A percentile compares a stretch with the other conserved stretches of the same genome.
Conservation (phyloP, 2,888 invertebrate species). For the Mamestra brassicae region DNA sequence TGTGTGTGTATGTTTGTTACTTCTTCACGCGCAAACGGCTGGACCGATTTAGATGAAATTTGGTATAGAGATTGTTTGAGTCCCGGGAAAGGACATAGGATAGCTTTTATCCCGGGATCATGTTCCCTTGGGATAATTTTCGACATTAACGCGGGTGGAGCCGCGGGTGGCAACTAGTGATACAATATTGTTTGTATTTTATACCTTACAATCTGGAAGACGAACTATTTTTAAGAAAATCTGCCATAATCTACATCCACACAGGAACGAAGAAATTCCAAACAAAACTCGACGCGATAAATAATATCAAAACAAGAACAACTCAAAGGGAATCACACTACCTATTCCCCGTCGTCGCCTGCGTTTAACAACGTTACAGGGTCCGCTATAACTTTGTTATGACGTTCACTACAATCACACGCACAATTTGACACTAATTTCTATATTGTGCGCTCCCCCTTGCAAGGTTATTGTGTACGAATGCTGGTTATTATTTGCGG, state of each 20-base stretch:
- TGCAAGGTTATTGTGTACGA: conserved; percentile 52
- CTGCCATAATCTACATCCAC: neutral
- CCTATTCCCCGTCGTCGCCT: conserved; percentile 43
- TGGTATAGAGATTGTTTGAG: too few species aligned
- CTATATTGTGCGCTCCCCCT: conserved; percentile 61
- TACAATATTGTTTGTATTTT: too few species aligned
- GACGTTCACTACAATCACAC: conserved; percentile 53
- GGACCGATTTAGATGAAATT: too few species aligned
- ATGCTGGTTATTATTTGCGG: conserved; percentile 23
- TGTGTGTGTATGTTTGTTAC: too few species aligned
- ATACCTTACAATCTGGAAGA: too few species aligned
- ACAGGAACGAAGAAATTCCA: neutral
- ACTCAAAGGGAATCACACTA: conserved; percentile 36
- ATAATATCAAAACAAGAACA: conserved; percentile 5
- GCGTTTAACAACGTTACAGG: conserved; percentile 54
- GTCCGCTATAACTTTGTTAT: conserved; percentile 61
- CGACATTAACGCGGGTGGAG: too few species aligned
- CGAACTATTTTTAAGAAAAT: too few species aligned
- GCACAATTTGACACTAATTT: conserved; percentile 69
- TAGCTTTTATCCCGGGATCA: too few species aligned
- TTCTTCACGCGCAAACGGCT: too few species aligned
- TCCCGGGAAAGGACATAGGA: too few species aligned
- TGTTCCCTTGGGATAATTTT: too few species aligned
- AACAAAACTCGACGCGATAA: neutral
- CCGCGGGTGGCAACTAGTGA: too few species aligned